These are phyloP conservation scores for Sweltsa coloradensis DNA, from an alignment of 1,140 invertebrate genomes.

Conservation along the genomic window DNA sequence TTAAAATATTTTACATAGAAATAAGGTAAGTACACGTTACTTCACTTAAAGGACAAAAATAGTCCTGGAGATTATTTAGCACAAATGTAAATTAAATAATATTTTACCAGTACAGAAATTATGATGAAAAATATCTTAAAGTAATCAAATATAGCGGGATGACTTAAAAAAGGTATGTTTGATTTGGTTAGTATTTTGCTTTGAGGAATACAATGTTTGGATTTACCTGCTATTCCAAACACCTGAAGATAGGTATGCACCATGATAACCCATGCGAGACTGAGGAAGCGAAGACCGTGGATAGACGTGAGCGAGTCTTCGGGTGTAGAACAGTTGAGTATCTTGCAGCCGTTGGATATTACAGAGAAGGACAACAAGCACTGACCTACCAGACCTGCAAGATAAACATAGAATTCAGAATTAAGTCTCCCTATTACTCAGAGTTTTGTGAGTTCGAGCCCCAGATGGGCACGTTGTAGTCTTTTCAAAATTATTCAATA, in stretches of 20 bases:
- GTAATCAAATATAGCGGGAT: background rate
- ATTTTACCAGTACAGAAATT: no score
- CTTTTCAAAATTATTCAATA: no score
- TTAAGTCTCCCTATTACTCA: no score
- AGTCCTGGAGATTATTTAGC: no score
- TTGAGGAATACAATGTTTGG: background rate
- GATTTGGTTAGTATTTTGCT: background rate
- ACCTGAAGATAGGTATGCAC: conserved; percentile 28
- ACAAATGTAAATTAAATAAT: no score
- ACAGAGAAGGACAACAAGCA: conserved; percentile 21
- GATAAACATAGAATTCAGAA: no score
- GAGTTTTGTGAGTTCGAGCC: no score
- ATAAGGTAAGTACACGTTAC: background rate
- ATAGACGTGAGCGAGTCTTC: conserved; percentile 29
- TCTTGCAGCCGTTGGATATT: conserved; percentile 18
- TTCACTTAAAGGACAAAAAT: no score
- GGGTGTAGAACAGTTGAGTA: conserved; percentile 23
- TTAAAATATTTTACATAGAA: background rate
- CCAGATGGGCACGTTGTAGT: no score
- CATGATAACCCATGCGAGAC: conserved; percentile 31
- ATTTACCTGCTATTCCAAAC: conserved; percentile 28
- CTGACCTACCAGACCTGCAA: conserved; percentile 15
- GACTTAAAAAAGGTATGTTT: background rate
- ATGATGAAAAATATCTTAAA: conserved; percentile 3
- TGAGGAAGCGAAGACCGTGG: conserved; percentile 30